Percentiles rank a stretch among this genome's conserved stretches.
Evolutionary conservation across 1,140 invertebrate species (phyloP).

Genomic region (Platorchestia sp.): DNA sequence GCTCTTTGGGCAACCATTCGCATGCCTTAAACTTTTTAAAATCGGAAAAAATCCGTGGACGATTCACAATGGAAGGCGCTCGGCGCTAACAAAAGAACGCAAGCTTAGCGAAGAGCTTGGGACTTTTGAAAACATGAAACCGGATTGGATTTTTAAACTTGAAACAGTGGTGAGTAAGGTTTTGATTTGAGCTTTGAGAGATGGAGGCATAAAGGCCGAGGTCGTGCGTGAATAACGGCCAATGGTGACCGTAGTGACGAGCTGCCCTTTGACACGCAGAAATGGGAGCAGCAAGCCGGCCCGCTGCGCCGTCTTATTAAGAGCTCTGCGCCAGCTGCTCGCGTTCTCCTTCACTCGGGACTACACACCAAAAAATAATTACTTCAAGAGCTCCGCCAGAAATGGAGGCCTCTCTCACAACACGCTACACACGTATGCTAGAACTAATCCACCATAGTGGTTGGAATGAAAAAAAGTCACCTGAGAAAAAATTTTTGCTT

Average conservation of each 20-base stretch:
- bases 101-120: constrained; percentile 30
- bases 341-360: not conserved
- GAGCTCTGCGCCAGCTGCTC: not conserved
- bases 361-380: not conserved
- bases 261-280: constrained; percentile 41
- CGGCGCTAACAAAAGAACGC: constrained; percentile 36
- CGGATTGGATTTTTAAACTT: constrained; percentile 55
- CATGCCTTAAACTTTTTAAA: constrained; percentile 17
- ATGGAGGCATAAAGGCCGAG: constrained; percentile 21
- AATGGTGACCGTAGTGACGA: constrained; percentile 38
- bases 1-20: not conserved
- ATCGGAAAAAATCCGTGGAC: constrained; percentile 24
- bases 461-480: not conserved
- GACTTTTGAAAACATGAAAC: constrained; percentile 41
- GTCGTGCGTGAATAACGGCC: constrained; percentile 34
- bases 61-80: not conserved
- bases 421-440: not conserved
- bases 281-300: not conserved
- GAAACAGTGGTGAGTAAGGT: constrained; percentile 53
- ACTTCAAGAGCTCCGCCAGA: not conserved
- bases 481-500: not conserved
- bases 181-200: constrained; percentile 49
- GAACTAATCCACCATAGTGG: not conserved
- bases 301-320: not conserved
- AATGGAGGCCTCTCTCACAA: not conserved